A percentile compares a stretch with the other conserved stretches of the same genome.
Evolutionary conservation across 2,113 vertebrate species (phyloP).

Genomic region (Rhombomys opimus): DNA sequence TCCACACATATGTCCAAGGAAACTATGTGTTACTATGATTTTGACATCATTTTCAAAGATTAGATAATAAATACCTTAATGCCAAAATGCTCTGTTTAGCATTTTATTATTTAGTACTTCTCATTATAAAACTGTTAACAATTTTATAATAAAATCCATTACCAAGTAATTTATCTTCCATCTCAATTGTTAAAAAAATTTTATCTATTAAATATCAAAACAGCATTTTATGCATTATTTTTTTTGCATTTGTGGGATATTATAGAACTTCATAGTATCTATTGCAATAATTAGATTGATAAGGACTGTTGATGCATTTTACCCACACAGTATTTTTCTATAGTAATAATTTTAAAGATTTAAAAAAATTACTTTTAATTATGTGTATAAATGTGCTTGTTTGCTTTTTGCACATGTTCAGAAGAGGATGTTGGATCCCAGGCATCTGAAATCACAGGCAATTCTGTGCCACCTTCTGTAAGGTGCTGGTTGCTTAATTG

Average conservation of each 20-base stretch:
- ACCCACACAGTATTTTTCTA: not conserved
- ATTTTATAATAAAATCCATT: not conserved
- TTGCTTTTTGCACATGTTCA: not conserved
- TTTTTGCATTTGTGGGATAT: not conserved
- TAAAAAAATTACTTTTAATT: not conserved
- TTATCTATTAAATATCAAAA: not conserved
- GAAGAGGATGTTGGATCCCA: not conserved
- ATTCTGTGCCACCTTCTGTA: not conserved
- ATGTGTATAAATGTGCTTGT: not conserved
- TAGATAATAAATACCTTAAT: not conserved
- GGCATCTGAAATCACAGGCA: not conserved
- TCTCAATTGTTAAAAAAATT: conserved; percentile 8
- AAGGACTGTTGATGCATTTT: not conserved
- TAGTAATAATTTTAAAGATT: not conserved
- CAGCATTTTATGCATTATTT: not conserved
- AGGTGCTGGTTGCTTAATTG: not conserved
- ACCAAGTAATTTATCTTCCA: conserved; percentile 12
- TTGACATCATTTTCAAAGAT: not conserved
- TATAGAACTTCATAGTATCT: not conserved
- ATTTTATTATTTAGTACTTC: not conserved
- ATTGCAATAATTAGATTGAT: not conserved
- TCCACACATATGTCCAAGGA: not conserved
- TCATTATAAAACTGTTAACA: conserved; percentile 4
- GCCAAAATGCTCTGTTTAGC: not conserved
- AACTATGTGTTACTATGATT: not conserved